These are phyloP conservation scores for Deilephila elpenor DNA, from an alignment of 2,888 invertebrate genomes.

Conservation along the genomic window DNA sequence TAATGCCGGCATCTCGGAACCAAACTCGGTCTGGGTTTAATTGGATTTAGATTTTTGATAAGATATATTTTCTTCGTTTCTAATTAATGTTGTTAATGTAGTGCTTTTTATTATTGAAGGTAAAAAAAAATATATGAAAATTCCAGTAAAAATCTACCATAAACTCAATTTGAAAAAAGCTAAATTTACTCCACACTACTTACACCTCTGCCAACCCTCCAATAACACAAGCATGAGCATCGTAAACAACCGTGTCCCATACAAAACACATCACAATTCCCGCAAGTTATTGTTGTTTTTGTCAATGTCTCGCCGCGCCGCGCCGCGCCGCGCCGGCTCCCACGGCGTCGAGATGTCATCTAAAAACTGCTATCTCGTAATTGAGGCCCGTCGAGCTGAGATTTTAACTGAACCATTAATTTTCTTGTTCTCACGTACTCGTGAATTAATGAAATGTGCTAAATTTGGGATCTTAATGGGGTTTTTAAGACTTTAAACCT, in stretches of 20 bases:
- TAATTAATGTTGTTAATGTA: no score
- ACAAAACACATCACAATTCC: constrained; percentile 9
- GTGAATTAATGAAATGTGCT: neutral
- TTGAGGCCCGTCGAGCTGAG: constrained; percentile 14
- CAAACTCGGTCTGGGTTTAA: no score
- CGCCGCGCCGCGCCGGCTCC: neutral
- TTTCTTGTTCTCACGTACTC: constrained; percentile 9
- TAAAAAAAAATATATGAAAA: no score
- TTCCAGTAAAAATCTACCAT: no score
- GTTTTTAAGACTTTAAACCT: no score
- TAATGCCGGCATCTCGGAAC: no score
- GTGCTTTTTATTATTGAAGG: no score
- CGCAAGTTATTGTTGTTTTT: constrained; percentile 3
- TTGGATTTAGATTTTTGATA: no score
- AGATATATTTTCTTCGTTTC: no score
- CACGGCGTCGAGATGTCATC: constrained; percentile 32
- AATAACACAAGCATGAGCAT: neutral
- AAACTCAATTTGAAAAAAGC: no score
- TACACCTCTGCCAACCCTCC: no score
- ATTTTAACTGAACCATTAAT: constrained; percentile 22
- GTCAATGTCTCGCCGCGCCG: neutral
- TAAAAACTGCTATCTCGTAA: constrained; percentile 27
- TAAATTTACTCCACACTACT: no score
- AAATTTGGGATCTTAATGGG: neutral
- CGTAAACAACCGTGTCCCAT: neutral